phyloP scores from a whole-genome alignment of 1,140 invertebrate genomes.

The Panagrolaimus sp. region DNA sequence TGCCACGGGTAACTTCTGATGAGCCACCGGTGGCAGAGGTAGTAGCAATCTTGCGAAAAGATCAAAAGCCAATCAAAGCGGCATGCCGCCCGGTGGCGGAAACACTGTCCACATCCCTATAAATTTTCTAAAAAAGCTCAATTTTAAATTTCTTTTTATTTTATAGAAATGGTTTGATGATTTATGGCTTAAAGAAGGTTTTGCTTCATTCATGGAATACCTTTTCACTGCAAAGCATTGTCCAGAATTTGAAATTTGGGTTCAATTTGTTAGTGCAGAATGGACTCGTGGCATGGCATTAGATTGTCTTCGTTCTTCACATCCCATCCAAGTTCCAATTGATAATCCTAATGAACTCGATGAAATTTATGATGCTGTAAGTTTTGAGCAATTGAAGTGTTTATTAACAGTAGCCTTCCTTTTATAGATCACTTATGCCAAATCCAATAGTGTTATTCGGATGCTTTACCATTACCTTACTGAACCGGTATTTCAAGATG shows the following conservation, averaged over 20 bases:
- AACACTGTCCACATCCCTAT: too few relatives aligned
- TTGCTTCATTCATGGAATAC: constrained; percentile 61
- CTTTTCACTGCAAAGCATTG: constrained; percentile 61
- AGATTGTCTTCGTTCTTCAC: constrained; percentile 32
- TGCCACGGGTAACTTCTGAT: too few relatives aligned
- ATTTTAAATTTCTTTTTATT: too few relatives aligned
- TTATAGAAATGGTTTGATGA: constrained; percentile 62
- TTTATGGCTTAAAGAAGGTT: constrained; percentile 60
- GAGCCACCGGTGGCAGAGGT: too few relatives aligned
- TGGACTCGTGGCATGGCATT: constrained; percentile 24
- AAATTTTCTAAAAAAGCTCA: too few relatives aligned
- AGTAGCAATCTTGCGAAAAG: too few relatives aligned
- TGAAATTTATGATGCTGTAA: constrained; percentile 58
- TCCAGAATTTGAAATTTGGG: constrained; percentile 63
- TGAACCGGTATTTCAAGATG: constrained; percentile 80
- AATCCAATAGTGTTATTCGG: constrained; percentile 74
- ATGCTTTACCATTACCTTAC: constrained; percentile 95
- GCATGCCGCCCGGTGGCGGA: too few relatives aligned
- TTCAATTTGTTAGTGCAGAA: constrained; percentile 68
- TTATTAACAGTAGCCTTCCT: too few relatives aligned
- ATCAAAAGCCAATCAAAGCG: too few relatives aligned
- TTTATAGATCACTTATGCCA: constrained; percentile 63
- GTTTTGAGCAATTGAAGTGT: too few relatives aligned
- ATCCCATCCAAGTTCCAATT: constrained; percentile 53
- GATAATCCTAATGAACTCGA: constrained; percentile 47